These are phyloP conservation scores for Liposcelis brunnea DNA, from an alignment of 2,888 invertebrate genomes.

Conservation along the genomic window DNA sequence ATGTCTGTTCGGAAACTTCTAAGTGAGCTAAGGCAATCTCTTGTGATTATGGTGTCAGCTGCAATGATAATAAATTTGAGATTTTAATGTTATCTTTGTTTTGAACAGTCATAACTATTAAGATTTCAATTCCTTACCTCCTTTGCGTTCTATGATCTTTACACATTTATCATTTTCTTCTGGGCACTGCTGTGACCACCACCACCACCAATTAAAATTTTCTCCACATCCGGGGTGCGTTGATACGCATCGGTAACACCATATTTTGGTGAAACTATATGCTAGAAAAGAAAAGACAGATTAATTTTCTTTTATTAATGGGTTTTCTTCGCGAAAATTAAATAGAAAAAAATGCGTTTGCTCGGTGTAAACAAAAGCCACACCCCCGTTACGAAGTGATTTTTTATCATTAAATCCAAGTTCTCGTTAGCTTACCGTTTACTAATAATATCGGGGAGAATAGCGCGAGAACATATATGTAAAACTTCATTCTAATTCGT, in stretches of 20 bases:
- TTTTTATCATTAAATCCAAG: too few relatives aligned
- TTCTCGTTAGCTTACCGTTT: too few relatives aligned
- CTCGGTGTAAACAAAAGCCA: too few relatives aligned
- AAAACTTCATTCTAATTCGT: too few relatives aligned
- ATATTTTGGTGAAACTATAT: constrained; percentile 26
- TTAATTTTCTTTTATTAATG: too few relatives aligned
- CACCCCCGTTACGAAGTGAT: too few relatives aligned
- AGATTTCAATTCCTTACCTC: constrained; percentile 35
- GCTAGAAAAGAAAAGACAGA: too few relatives aligned
- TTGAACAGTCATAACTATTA: constrained; percentile 7
- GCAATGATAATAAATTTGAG: constrained; percentile 18
- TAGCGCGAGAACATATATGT: too few relatives aligned
- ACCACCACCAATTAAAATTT: constrained; percentile 65
- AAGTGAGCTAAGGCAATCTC: constrained; percentile 70
- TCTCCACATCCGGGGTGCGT: constrained; percentile 77
- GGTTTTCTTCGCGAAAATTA: too few relatives aligned
- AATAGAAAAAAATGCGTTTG: too few relatives aligned
- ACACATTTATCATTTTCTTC: constrained; percentile 75
- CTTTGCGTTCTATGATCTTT: constrained; percentile 71
- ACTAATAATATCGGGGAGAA: too few relatives aligned
- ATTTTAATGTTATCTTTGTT: neutral
- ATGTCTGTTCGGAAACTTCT: constrained; percentile 65
- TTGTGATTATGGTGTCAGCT: constrained; percentile 64
- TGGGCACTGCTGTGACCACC: constrained; percentile 64
- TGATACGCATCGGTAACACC: constrained; percentile 80